phyloP scores from a whole-genome alignment of 2,888 invertebrate genomes.

The Platycnemis pennipes region DNA sequence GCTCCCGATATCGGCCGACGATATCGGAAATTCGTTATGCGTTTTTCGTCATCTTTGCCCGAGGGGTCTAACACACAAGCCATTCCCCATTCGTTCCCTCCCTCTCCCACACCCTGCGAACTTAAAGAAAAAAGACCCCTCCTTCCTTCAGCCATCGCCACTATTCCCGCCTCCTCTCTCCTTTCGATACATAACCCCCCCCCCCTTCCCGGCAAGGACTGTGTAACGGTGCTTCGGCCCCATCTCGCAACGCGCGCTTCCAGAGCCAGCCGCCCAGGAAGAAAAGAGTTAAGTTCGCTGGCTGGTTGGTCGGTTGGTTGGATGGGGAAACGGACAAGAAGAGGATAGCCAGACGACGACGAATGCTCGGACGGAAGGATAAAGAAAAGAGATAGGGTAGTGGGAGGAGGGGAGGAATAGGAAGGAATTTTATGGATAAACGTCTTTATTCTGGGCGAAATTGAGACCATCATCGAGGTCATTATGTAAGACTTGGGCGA shows the following conservation, averaged over 20 bases:
- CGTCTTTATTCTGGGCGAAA: neutral
- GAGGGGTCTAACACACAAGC: too few relatives aligned
- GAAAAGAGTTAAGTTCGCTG: too few relatives aligned
- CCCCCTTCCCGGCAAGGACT: neutral
- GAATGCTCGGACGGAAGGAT: too few relatives aligned
- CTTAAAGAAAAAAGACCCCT: neutral
- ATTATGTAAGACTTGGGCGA: neutral
- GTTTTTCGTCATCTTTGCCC: conserved; percentile 27
- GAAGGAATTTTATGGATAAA: neutral
- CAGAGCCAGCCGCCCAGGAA: neutral
- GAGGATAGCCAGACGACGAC: neutral
- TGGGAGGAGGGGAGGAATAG: neutral
- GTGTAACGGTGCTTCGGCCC: conserved; percentile 50
- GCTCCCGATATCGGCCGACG: conserved; percentile 34
- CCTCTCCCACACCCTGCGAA: neutral
- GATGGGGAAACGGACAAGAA: neutral
- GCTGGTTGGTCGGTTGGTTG: neutral
- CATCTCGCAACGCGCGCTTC: neutral
- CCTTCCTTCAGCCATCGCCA: neutral
- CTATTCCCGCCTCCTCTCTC: neutral
- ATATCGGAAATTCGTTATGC: conserved; percentile 52
- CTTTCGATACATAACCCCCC: neutral
- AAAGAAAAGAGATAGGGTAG: too few relatives aligned
- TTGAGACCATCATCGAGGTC: neutral
- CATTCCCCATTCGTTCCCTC: neutral